A percentile compares a stretch with the other conserved stretches of the same genome.
These are phyloP conservation scores for Cryptus armator DNA, from an alignment of 2,888 invertebrate species.

Conservation along the genomic window DNA sequence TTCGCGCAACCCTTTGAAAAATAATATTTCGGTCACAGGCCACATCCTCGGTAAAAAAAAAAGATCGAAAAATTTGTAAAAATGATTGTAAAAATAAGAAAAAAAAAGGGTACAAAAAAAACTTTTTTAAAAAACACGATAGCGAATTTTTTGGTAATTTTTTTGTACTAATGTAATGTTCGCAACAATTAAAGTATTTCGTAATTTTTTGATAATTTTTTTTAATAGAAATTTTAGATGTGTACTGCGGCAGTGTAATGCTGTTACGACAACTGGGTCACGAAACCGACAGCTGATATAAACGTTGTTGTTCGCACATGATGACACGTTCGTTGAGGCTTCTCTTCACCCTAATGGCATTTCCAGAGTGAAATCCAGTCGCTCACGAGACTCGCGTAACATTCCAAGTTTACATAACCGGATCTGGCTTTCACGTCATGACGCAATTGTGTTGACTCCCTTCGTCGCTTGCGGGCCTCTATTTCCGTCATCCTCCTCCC, in stretches of 20 bases:
- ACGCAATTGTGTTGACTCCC: conserved; percentile 54
- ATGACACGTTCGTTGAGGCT: conserved; percentile 22
- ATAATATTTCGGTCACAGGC: too few relatives aligned
- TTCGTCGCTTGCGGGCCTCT: conserved; percentile 30
- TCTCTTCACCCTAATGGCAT: conserved; percentile 51
- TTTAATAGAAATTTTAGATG: not conserved
- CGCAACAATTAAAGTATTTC: too few relatives aligned
- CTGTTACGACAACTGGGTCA: conserved; percentile 32
- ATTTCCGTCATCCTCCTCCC: conserved; percentile 46
- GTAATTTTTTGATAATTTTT: too few relatives aligned
- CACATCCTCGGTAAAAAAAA: too few relatives aligned
- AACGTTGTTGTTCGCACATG: conserved; percentile 52
- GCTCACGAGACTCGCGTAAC: conserved; percentile 41
- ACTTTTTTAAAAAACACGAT: too few relatives aligned
- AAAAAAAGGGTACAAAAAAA: too few relatives aligned
- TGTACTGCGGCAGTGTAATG: not conserved
- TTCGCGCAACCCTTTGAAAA: too few relatives aligned
- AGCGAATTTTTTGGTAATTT: too few relatives aligned
- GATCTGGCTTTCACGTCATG: conserved; percentile 59
- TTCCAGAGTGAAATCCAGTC: conserved; percentile 51
- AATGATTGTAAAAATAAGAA: too few relatives aligned
- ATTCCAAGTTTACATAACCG: conserved; percentile 64
- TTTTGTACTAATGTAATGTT: too few relatives aligned
- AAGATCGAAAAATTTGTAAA: too few relatives aligned
- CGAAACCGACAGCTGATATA: conserved; percentile 54